Evolutionary conservation across 1,140 invertebrate species (phyloP).

Genomic region (Mamestra configurata): DNA sequence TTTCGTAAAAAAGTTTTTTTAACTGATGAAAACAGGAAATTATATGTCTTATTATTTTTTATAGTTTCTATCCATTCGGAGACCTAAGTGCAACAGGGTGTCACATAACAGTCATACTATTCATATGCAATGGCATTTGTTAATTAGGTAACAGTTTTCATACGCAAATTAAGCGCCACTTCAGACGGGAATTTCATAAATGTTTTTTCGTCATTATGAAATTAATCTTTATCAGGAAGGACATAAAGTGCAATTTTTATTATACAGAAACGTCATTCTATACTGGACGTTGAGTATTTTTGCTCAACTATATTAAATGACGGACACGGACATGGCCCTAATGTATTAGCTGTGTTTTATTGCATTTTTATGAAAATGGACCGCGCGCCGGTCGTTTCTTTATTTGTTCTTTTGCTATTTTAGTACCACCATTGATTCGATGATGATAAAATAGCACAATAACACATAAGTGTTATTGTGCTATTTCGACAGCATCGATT

Average conservation of each 20-base stretch:
- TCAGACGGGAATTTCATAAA: not conserved
- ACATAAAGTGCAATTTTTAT: not conserved
- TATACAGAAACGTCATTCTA: not conserved
- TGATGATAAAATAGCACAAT: too few species aligned
- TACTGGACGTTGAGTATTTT: not conserved
- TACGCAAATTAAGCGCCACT: not conserved
- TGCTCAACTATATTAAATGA: not conserved
- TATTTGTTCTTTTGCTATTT: not conserved
- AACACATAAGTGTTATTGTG: too few species aligned
- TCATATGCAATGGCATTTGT: conserved; percentile 3
- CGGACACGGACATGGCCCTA: not conserved
- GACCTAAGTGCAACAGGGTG: not conserved
- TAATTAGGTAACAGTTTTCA: conserved; percentile 18
- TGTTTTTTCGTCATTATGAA: not conserved
- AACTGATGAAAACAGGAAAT: too few species aligned
- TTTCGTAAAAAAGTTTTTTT: too few species aligned
- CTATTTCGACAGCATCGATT: too few species aligned
- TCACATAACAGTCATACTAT: not conserved
- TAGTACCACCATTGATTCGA: too few species aligned
- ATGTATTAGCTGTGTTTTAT: not conserved
- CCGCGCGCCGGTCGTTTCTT: not conserved
- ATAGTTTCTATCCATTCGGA: not conserved
- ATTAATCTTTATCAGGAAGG: not conserved
- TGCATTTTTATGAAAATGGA: not conserved
- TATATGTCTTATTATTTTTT: too few species aligned